phyloP scores from a whole-genome alignment of 2,888 invertebrate genomes.

The Dexiosoma caninum region DNA sequence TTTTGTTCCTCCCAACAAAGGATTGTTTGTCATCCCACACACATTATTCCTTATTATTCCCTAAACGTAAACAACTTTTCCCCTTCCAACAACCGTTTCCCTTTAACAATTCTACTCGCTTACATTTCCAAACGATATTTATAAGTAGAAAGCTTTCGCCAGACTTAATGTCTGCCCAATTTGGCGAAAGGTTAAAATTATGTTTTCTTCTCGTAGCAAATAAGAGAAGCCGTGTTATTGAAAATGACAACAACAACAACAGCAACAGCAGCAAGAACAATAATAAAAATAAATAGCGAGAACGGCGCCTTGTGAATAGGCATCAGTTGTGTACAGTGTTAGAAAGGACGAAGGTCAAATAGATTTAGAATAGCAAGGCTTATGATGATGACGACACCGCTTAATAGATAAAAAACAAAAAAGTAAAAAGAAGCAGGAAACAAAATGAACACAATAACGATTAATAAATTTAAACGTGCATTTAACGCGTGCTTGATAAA shows the following conservation, averaged over 20 bases:
- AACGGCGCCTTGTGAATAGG: slow-evolving; percentile 1
- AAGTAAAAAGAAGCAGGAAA: no score
- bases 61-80: neutral
- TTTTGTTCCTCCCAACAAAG: neutral
- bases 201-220: slow-evolving; percentile 27
- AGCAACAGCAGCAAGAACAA: no score
- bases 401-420: neutral
- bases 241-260: neutral
- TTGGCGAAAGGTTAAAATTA: slow-evolving; percentile 23
- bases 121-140: neutral
- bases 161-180: slow-evolving; percentile 36
- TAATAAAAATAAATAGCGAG: neutral
- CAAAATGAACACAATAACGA: neutral
- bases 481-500: neutral
- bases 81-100: no score
- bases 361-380: neutral
- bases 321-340: neutral
- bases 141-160: neutral
- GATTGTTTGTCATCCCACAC: neutral
- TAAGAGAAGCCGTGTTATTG: neutral
- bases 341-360: neutral
- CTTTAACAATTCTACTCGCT: neutral
- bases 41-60: neutral
- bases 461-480: slow-evolving; percentile 34
- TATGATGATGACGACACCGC: neutral